phyloP scores from a whole-genome alignment of 2,113 vertebrate genomes.

The Globicephala melas region DNA sequence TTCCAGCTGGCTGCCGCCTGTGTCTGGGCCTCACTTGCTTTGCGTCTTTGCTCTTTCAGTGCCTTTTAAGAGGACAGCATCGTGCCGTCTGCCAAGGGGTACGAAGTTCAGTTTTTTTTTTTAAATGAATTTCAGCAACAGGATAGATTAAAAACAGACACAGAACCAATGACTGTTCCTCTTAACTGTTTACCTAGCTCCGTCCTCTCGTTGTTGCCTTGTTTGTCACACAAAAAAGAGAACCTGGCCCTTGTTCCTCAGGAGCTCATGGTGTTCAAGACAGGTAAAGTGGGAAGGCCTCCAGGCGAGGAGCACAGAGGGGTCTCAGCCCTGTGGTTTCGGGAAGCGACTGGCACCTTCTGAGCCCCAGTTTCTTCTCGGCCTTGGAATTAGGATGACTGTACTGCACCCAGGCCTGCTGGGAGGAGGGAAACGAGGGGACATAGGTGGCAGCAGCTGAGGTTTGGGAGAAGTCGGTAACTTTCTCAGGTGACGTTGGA shows the following conservation, averaged over 20 bases:
- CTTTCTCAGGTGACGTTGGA: not conserved
- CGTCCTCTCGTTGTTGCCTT: not conserved
- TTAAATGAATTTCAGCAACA: not conserved
- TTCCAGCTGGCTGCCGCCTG: not conserved
- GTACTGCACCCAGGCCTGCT: not conserved
- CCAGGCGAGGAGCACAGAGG: not conserved
- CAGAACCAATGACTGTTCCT: not conserved
- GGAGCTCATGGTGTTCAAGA: not conserved
- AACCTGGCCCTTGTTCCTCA: not conserved
- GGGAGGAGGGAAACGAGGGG: not conserved
- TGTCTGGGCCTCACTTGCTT: accelerated
- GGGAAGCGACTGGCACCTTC: not conserved
- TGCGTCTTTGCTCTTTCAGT: not conserved
- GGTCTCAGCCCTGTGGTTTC: not conserved
- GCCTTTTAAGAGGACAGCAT: not conserved
- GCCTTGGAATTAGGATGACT: not conserved
- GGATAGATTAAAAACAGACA: not conserved
- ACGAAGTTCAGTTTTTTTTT: not conserved
- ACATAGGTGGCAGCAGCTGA: not conserved
- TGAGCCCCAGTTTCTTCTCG: not conserved
- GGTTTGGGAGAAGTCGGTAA: not conserved
- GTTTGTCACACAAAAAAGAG: not conserved
- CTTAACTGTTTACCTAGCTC: not conserved
- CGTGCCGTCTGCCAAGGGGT: not conserved
- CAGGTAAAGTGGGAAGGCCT: not conserved